Base-by-base conservation (phyloP, 2,888 invertebrate species). In the Ypsolopha scabrella region DNA sequence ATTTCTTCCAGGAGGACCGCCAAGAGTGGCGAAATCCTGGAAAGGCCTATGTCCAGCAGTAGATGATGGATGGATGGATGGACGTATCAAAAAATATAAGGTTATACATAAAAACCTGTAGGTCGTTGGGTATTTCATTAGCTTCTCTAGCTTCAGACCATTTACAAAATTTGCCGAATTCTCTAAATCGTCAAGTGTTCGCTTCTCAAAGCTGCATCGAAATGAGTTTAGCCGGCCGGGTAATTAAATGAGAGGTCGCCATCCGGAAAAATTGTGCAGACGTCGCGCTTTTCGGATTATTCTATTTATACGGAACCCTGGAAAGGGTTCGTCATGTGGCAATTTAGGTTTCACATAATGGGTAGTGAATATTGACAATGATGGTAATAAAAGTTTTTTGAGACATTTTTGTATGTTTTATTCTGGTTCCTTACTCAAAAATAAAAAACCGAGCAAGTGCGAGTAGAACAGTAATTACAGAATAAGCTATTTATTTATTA, bases 211-310 rank as follows among this genome's bases (percentile, higher is more conserved):
- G 46, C 46, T n/a, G 11, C 14, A 43, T 11, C 55, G 58, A 54
- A 50, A 50, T 51, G 57, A 57, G 60, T 56, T 55, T 61, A 62
- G 58, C 64, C 65, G 59, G 54, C 62, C 67, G 64, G 61, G 63
- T 77, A 76, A 78, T 79, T 76, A 72, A 68, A 72, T 72, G 67
- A 70, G 63, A 63, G 58, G 52, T 65, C 65, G 60, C 67, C 66
- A 64, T 68, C 70, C 75, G 72, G 65, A 70, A 71, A 75, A 75
- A 76, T 72, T 67, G 70, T 67, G 51, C 52, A 49, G 52, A 66
- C 41, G 8, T 24, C 39, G 48, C 14, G 39, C 11, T 39, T 33
- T 41, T 10, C 24, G 58, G 60, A 63, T 65, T 68, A 70, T 67
- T 68, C 69, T 71, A 72, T 68, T 67, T 60, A 67, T 57, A 62